Conservation (phyloP, 1,140 invertebrate species). For the Leptonema lineaticorne region DNA sequence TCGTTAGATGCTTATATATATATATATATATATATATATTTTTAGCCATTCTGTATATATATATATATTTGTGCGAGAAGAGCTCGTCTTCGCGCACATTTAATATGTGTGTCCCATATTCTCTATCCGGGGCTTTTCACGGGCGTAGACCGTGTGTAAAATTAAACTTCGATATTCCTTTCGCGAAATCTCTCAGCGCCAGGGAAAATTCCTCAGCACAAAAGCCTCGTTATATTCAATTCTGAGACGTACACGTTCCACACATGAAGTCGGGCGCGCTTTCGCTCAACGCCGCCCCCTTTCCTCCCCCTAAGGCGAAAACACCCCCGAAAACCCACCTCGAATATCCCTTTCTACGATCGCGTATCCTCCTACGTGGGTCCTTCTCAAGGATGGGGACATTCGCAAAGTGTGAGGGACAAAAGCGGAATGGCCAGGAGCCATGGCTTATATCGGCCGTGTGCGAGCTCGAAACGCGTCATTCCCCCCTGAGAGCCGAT, state of each 20-base stretch:
- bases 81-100: conserved; percentile 5
- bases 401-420: not conserved
- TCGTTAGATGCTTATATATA: not conserved
- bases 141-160: conserved; percentile 33
- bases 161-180: conserved; percentile 41
- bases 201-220: conserved; percentile 39
- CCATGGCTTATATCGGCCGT: conserved; percentile 39
- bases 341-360: not conserved
- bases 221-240: conserved; percentile 42
- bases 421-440: conserved; percentile 37
- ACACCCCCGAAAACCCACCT: not conserved
- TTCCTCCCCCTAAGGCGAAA: not conserved
- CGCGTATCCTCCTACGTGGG: not conserved
- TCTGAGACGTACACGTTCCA: conserved; percentile 38
- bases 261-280: conserved; percentile 25
- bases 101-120: conserved; percentile 21
- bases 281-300: not conserved
- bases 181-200: conserved; percentile 39
- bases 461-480: conserved; percentile 23
- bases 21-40: not conserved
- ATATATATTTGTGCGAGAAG: not conserved
- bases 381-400: conserved; percentile 1
- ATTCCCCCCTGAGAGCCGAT: conserved; percentile 38
- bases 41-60: too few species aligned
- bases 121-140: conserved; percentile 23